Percentiles rank a stretch among this genome's conserved stretches.
These are phyloP conservation scores for Daphoenositta chrysoptera DNA, from an alignment of 2,113 vertebrate species.

Conservation along the genomic window DNA sequence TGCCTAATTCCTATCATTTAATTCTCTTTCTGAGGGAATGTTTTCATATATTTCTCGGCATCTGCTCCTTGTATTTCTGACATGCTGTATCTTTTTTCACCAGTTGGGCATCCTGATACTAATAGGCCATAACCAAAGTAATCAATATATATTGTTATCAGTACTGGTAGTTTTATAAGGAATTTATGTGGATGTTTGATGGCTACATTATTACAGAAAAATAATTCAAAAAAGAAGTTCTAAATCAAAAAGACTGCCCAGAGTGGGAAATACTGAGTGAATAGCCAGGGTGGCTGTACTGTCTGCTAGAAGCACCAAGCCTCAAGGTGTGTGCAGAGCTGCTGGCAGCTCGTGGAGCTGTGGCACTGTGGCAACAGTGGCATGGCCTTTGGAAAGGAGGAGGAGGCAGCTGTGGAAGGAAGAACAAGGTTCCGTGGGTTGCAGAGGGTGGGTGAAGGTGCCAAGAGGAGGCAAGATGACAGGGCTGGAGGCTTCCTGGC, in stretches of 20 bases:
- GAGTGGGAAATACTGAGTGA: not conserved
- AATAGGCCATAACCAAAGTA: not conserved
- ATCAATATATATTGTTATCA: not conserved
- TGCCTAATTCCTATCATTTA: not conserved
- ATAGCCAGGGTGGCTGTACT: not conserved
- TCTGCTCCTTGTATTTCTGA: not conserved
- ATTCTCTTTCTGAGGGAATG: not conserved
- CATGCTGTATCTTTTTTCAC: not conserved
- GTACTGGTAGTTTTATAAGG: not conserved
- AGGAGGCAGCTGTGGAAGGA: not conserved
- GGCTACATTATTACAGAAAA: not conserved
- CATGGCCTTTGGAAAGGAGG: not conserved
- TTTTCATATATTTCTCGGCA: not conserved
- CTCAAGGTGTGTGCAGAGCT: not conserved
- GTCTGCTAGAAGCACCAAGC: not conserved
- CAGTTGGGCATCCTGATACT: not conserved
- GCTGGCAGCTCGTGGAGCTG: not conserved
- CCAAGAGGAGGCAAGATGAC: not conserved
- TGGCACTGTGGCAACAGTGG: not conserved
- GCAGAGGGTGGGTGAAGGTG: not conserved
- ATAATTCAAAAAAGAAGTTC: not conserved
- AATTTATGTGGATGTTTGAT: not conserved
- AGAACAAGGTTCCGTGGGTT: fast-evolving
- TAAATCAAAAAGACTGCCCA: not conserved
- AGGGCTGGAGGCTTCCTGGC: not conserved